These are phyloP conservation scores for Albula glossodonta DNA, from an alignment of 2,113 vertebrate genomes.

Conservation along the genomic window DNA sequence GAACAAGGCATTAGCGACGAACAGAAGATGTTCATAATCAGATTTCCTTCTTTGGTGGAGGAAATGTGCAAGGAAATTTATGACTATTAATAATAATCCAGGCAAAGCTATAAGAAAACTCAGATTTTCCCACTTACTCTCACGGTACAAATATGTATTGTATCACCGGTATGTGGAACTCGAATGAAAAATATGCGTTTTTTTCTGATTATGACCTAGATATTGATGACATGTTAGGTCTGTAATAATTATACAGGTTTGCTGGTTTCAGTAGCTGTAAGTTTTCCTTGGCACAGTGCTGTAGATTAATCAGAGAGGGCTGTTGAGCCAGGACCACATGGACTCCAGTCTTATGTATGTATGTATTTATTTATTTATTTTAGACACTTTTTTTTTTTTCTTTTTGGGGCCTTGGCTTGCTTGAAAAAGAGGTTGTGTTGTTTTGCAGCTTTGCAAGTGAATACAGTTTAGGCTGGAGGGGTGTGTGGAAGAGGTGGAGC, in stretches of 20 bases:
- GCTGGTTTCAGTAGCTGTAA: constrained; percentile 8
- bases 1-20: constrained; percentile 58
- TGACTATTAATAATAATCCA: no score
- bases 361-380: neutral
- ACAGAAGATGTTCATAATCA: constrained; percentile 62
- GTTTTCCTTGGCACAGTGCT: constrained; percentile 20
- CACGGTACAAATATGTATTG: no score
- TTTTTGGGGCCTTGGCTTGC: neutral
- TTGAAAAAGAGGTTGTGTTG: neutral
- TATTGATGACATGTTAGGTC: neutral
- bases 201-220: constrained; percentile 17
- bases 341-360: no score
- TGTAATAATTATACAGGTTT: constrained; percentile 6
- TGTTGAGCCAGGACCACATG: neutral
- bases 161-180: no score
- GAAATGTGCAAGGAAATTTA: no score
- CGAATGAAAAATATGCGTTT: neutral
- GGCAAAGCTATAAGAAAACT: no score
- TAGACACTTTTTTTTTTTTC: neutral
- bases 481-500: no score
- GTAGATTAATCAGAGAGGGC: constrained; percentile 3
- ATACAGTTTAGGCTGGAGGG: no score
- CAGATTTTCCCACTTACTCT: no score
- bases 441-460: neutral
- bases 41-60: constrained; percentile 46